phyloP scores from a whole-genome alignment of 1,140 invertebrate species.

The Euschistus heros region DNA sequence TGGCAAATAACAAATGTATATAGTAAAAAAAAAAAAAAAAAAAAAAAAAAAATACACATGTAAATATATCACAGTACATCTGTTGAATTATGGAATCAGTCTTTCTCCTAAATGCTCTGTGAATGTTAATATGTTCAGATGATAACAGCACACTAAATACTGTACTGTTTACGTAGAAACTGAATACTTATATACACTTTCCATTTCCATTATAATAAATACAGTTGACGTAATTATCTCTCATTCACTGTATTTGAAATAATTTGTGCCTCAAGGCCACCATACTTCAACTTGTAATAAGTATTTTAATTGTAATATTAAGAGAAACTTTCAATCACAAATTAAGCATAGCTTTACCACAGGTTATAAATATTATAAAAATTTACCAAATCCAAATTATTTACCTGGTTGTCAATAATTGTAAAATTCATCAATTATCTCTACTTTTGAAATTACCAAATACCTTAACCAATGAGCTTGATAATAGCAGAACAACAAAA shows the following conservation, averaged over 20 bases:
- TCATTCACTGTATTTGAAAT: constrained; percentile 24
- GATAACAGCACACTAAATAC: constrained; percentile 7
- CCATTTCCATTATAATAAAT: constrained; percentile 22
- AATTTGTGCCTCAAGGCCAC: constrained; percentile 20
- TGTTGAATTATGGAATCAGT: constrained; percentile 29
- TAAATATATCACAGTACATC: constrained; percentile 20
- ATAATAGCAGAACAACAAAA: constrained; percentile 19
- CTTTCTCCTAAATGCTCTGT: constrained; percentile 23
- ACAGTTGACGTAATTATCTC: constrained; percentile 21
- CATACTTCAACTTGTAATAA: constrained; percentile 23
- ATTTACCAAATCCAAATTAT: constrained; percentile 17
- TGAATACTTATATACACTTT: constrained; percentile 10
- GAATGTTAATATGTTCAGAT: constrained; percentile 17
- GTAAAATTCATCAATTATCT: constrained; percentile 17
- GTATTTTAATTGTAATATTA: constrained; percentile 24
- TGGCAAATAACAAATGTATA: constrained; percentile 23
- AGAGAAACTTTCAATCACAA: constrained; percentile 24
- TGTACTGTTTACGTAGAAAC: constrained; percentile 25
- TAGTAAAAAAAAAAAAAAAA: too few species aligned
- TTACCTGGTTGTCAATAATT: constrained; percentile 17
- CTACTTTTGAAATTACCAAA: constrained; percentile 21
- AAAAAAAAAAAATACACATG: constrained; percentile 16
- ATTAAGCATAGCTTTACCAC: constrained; percentile 24
- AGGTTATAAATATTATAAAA: constrained; percentile 14
- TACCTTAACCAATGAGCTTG: constrained; percentile 18